Evolutionary conservation across 2,113 vertebrate species (phyloP).

Genomic region (Archocentrus centrarchus): DNA sequence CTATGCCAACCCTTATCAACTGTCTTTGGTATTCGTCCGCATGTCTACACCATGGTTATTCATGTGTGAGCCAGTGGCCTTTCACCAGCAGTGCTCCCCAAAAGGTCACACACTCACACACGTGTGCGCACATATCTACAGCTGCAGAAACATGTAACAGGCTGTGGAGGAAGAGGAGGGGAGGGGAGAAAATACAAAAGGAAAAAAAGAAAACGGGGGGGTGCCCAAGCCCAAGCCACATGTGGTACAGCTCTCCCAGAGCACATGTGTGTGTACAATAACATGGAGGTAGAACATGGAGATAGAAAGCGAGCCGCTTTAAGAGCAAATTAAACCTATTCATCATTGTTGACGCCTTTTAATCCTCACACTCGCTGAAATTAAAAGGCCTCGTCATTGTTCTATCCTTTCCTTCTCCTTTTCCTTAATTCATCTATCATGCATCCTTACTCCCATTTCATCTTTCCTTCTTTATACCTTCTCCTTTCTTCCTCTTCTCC

Average conservation of each 20-base stretch:
- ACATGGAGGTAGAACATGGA: constrained; percentile 38
- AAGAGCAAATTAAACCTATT: constrained; percentile 76
- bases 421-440: constrained; percentile 37
- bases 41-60: constrained; percentile 67
- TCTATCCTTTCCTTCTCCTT: constrained; percentile 33
- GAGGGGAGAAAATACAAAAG: constrained; percentile 8
- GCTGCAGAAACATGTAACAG: constrained; percentile 19
- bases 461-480: constrained; percentile 14
- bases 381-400: constrained; percentile 57
- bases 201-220: constrained; percentile 10
- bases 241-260: constrained; percentile 13
- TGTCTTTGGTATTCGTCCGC: constrained; percentile 56
- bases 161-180: constrained; percentile 17
- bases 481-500: constrained; percentile 6
- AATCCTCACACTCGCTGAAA: constrained; percentile 53
- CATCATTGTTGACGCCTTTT: constrained; percentile 70
- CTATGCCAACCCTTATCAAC: constrained; percentile 48
- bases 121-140: not conserved
- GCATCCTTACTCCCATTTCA: constrained; percentile 21
- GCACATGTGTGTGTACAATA: constrained; percentile 7
- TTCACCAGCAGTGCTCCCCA: constrained; percentile 55
- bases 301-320: constrained; percentile 38
- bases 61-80: constrained; percentile 69
- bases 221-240: constrained; percentile 4
- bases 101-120: constrained; percentile 61